phyloP scores from a whole-genome alignment of 1,140 invertebrate species.

The Drosophila repleta region DNA sequence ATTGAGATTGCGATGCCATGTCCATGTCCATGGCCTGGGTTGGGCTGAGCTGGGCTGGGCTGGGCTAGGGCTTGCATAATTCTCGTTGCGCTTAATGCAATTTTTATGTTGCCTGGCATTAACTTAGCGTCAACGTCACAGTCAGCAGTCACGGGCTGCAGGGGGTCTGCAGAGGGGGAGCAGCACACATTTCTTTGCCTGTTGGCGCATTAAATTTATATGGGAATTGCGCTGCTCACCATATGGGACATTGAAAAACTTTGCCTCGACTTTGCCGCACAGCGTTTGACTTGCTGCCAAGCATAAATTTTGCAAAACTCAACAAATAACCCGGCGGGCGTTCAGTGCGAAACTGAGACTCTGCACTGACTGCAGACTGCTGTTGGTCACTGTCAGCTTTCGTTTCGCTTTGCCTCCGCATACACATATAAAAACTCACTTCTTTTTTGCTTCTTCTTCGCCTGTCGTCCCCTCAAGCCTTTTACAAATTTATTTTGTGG shows the following conservation, averaged over 20 bases:
- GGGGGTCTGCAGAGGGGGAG: background rate
- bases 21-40: background rate
- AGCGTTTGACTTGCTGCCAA: constrained; percentile 79
- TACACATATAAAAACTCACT: background rate
- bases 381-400: constrained; percentile 64
- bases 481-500: constrained; percentile 73
- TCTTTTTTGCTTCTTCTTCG: constrained; percentile 1
- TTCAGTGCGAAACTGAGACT: constrained; percentile 6
- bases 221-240: constrained; percentile 68
- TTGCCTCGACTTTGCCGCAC: constrained; percentile 44
- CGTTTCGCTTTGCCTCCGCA: constrained; percentile 5
- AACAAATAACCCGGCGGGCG: constrained; percentile 67
- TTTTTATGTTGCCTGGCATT: constrained; percentile 73
- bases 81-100: constrained; percentile 75
- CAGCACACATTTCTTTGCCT: constrained; percentile 72
- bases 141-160: constrained; percentile 1
- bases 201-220: constrained; percentile 82
- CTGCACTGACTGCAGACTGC: constrained; percentile 17
- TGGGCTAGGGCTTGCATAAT: constrained; percentile 62
- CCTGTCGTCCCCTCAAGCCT: constrained; percentile 34
- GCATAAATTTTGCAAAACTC: constrained; percentile 79
- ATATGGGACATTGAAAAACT: constrained; percentile 62
- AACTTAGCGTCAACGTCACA: constrained; percentile 50
- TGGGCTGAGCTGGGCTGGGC: background rate
- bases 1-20: constrained; percentile 50